Evolutionary conservation across 1,140 invertebrate genomes (phyloP).

Genomic region (Rhagoletis pomonella): DNA sequence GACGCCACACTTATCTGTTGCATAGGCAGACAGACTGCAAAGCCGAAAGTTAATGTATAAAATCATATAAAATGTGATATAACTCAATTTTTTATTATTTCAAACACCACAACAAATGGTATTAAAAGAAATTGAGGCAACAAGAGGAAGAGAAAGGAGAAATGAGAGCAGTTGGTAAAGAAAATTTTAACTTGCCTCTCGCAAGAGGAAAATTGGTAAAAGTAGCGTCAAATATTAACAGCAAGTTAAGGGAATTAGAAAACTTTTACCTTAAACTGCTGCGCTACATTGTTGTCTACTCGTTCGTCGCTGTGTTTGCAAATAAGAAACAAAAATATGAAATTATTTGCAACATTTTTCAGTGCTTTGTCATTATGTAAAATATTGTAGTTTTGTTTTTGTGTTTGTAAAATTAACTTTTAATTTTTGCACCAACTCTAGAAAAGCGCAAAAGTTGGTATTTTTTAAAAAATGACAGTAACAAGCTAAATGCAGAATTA

Average conservation of each 20-base stretch:
- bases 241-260: too few relatives aligned
- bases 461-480: not conserved
- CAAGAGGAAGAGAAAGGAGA: too few relatives aligned
- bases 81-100: slow-evolving; percentile 44
- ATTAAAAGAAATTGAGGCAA: not conserved
- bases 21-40: not conserved
- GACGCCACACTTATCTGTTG: too few relatives aligned
- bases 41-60: not conserved
- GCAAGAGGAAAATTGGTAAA: too few relatives aligned
- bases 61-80: slow-evolving; percentile 43
- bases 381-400: too few relatives aligned
- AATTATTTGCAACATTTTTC: not conserved
- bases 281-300: too few relatives aligned
- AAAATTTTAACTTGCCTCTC: too few relatives aligned
- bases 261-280: too few relatives aligned
- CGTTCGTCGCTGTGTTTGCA: too few relatives aligned
- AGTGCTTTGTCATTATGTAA: not conserved
- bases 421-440: slow-evolving; percentile 1
- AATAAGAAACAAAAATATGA: not conserved
- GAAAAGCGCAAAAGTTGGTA: not conserved
- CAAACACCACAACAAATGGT: not conserved
- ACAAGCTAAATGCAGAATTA: too few relatives aligned
- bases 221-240: too few relatives aligned
- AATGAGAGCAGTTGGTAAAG: too few relatives aligned
- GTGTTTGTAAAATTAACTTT: not conserved